Base-by-base conservation (phyloP, 1,140 invertebrate genomes). In the Drosophila rufa region DNA sequence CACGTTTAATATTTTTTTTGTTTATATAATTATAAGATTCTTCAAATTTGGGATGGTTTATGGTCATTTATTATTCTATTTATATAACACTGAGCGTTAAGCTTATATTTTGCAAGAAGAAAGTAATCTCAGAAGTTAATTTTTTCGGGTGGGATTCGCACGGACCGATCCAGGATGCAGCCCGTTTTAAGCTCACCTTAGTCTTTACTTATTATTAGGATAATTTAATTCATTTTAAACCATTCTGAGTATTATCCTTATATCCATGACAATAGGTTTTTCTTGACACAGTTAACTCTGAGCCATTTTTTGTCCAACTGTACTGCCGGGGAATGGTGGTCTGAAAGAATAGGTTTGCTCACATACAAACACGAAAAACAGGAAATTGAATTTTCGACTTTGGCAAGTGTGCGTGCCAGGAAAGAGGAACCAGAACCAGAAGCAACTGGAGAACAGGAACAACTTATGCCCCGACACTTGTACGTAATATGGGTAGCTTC, bases 311-410 rank as follows among this genome's bases (percentile, higher is more conserved):
- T 68, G 3, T 22, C 2, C 2, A 9, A 46, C 62, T 70, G 47
- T 30, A 9, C 2, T 42, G 47, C 19, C n/a, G 3, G 46, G 38
- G 67, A 68, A 51, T 30, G 62, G 47, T 40, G 33, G 38, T 55
- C 48, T n/a, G 62, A 47, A 70, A 70, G 47, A 70, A 70, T 70
- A 55, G 67, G 59, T 62, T 58, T 68, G 43, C 80, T 80, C 80
- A 89, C 85, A 89, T 89, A 84, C 79, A 76, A 80, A 80, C 73
- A 87, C 79, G 86, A 85, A 91, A 91, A 85, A 91, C 86, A 91
- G 86, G 86, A 91, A 91, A 91, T 91, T 91, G 86, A 91, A 91
- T 91, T 91, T 91, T 91, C 86, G 86, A 91, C 86, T 91, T 91
- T 91, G 86, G 73, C 86, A 91, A 91, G 86, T 86, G 79, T 74